Evolutionary conservation across 2,888 invertebrate genomes (phyloP).

Genomic region (Elgonia sp.): DNA sequence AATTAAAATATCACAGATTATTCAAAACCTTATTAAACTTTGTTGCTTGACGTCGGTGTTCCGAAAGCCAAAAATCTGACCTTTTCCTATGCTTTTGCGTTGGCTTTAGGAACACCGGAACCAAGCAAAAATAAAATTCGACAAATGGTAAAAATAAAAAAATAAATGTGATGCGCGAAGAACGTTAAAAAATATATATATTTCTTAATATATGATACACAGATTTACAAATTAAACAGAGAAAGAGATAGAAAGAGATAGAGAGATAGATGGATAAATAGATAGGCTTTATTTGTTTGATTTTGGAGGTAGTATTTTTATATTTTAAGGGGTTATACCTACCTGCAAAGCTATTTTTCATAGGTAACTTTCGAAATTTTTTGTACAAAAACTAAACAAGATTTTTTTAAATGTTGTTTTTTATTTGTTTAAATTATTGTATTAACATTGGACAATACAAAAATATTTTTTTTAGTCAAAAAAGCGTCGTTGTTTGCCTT

Average conservation of each 20-base stretch:
- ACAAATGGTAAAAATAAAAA: conserved; percentile 54
- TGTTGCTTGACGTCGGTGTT: not conserved
- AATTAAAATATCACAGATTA: conserved; percentile 76
- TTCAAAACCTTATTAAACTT: conserved; percentile 69
- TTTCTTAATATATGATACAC: conserved; percentile 64
- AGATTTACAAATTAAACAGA: conserved; percentile 68
- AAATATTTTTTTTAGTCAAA: too few species aligned
- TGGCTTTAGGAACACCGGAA: not conserved
- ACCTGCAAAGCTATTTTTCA: too few species aligned
- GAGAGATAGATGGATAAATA: too few species aligned
- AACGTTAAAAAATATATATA: conserved; percentile 67
- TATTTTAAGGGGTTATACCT: too few species aligned
- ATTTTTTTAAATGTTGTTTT: too few species aligned
- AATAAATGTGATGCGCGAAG: conserved; percentile 56
- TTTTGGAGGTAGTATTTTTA: too few species aligned
- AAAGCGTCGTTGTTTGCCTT: too few species aligned
- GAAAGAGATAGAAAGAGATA: conserved; percentile 22
- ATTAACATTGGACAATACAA: too few species aligned
- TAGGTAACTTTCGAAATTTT: too few species aligned
- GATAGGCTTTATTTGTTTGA: too few species aligned
- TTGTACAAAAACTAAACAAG: too few species aligned
- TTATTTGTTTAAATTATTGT: too few species aligned
- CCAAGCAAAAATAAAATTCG: conserved; percentile 32
- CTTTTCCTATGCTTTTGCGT: not conserved
- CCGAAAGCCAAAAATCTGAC: conserved; percentile 10